Conservation (phyloP, 2,113 vertebrate species). For the Gorsachius goisagi region DNA sequence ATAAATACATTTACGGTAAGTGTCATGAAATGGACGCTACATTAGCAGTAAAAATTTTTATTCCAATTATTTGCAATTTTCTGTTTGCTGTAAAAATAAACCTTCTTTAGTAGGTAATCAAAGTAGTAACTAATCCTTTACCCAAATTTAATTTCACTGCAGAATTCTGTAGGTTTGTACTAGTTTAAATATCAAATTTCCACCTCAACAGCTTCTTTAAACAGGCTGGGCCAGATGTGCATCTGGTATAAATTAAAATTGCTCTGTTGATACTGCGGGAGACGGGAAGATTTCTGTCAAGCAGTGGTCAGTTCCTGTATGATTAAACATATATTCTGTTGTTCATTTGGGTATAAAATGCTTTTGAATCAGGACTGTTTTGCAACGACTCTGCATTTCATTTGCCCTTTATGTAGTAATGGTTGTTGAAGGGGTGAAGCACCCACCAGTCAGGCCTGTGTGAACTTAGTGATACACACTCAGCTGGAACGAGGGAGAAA, state of each 20-base stretch:
- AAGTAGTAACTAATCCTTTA: not conserved
- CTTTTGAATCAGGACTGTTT: not conserved
- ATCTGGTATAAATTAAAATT: constrained; percentile 38
- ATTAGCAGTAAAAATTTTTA: not conserved
- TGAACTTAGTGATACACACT: not conserved
- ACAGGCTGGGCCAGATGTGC: not conserved
- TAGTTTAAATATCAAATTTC: constrained; percentile 33
- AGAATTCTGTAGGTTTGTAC: not conserved
- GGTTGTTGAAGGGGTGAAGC: not conserved
- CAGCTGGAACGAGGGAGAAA: not conserved
- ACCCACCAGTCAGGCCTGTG: not conserved
- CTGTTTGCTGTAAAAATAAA: not conserved
- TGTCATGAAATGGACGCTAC: not conserved
- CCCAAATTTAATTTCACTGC: not conserved
- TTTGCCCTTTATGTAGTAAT: not conserved
- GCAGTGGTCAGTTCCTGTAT: not conserved
- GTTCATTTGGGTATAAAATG: not conserved
- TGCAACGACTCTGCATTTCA: not conserved
- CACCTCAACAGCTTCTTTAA: not conserved
- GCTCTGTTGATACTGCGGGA: not conserved
- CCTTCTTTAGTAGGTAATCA: not conserved
- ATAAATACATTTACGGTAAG: not conserved
- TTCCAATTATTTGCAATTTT: not conserved
- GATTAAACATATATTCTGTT: constrained; percentile 16
- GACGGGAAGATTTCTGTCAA: constrained; percentile 51